A percentile compares a stretch with the other conserved stretches of the same genome.
phyloP scores from a whole-genome alignment of 2,888 invertebrate genomes.

The Melinopterus prodromus region DNA sequence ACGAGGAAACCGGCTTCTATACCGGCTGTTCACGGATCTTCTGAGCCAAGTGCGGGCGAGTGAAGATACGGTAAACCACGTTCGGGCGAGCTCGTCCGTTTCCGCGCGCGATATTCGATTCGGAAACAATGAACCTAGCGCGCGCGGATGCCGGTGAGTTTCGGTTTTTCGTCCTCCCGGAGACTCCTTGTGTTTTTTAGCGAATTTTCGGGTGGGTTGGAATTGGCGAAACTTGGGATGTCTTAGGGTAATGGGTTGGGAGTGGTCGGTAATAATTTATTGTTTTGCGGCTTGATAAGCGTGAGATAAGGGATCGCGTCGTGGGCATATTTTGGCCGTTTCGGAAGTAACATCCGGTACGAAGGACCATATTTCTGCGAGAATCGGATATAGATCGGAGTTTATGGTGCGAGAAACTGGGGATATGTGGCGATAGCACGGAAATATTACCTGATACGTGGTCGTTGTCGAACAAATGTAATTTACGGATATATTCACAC shows the following conservation, averaged over 20 bases:
- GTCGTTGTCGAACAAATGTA: too few species aligned
- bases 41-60: conserved; percentile 44
- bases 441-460: too few species aligned
- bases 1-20: conserved; percentile 27
- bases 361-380: neutral
- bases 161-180: neutral
- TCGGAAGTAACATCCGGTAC: neutral
- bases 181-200: neutral
- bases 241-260: neutral
- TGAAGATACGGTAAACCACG: conserved; percentile 21
- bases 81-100: conserved; percentile 33
- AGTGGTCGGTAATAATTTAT: neutral
- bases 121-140: conserved; percentile 36
- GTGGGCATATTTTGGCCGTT: neutral
- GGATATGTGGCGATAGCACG: too few species aligned
- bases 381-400: neutral
- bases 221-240: neutral
- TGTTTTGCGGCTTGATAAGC: neutral
- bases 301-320: neutral
- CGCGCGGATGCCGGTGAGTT: conserved; percentile 10
- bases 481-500: too few species aligned
- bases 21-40: conserved; percentile 38
- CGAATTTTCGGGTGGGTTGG: neutral
- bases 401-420: too few species aligned
- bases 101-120: conserved; percentile 39